Evolutionary conservation across 2,113 vertebrate species (phyloP), one percentile per base, ranked within the genome.

Genomic region (Cyanistes caeruleus): DNA sequence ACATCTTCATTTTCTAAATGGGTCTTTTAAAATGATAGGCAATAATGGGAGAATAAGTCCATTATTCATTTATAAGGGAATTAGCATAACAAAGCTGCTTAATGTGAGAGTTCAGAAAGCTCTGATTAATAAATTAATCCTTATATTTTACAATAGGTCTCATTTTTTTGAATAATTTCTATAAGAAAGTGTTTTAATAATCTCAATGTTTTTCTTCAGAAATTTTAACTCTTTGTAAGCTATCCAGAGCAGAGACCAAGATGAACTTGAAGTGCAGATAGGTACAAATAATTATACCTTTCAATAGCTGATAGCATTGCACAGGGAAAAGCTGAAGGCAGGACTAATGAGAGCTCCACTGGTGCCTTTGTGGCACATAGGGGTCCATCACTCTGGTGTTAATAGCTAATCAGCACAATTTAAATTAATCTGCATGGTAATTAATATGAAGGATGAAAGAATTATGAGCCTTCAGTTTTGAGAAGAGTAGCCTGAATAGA

Each of bases 111-210:
- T 97, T 98, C 96, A 97, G 88, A 98, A 97, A 97, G 93, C 97
- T 97, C 96, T 98, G 97, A 98, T 98, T 98, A 98, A 97, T 97
- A 97, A 95, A 98, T 97, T 98, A 98, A 97, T 98, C 91, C 82
- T 95, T 96, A 97, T 91, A 97, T 97, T 98, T 98, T 97, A 97
- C 91, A 97, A 87, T 96, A 94, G 78, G 46, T 88, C 94, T 97
- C 90, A 85, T 63, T 97, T 97, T 96, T 94, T 33, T 68, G 81
- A 95, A 97, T 95, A 93, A 94, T 93, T 96, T 96, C 79, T 96
- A 46, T 94, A 97, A 92, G 90, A 93, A 93, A 96, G 51, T 58
- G 12, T 35, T 92, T 88, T 44, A 96, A 90, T 80, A 92, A 73
- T 91, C 31, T 94, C 17, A 44, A 1, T 86, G 37, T 58, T 91